Evolutionary conservation across 2,797 vertebrate genomes (phyloP), one percentile per base, ranked within the genome.

Genomic region (Pangasius mekongensis): DNA sequence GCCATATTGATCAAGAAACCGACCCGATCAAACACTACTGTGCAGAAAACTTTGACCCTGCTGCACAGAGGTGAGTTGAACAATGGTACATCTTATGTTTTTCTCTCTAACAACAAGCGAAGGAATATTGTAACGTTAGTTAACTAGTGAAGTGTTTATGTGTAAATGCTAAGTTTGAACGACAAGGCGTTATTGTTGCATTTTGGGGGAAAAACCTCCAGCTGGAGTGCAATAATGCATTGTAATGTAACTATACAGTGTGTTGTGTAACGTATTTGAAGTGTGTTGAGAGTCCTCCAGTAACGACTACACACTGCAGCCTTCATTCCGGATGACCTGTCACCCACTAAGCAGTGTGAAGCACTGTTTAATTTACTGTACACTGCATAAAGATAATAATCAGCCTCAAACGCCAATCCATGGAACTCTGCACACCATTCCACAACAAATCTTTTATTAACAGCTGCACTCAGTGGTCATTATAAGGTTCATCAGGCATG

Each of bases 31-130:
- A 66, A 43, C 3, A 60, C 47, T 56, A 22, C 18, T 36, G 47
- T 49, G 43, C 8, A 86, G 56, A 33, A 74, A 82, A 77, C 39
- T 67, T 83, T 80, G 82, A 66, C 39, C 66, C 77, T 73, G 22
- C 67, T 82, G 58, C 3, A 16, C 43, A 30, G 33, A 86, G 85
- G 88, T 89, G 77, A 82, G 33, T 5, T 20, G 30, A 58, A 62
- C 9, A 60, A 11, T 49, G 0, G 16, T 3, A 7, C 1, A 27
- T 3, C 6, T 39, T 58, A 8, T 43, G 39, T 14, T 84, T 67
- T 33, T 43, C 39, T 83, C 27, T 47, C 14, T n/a, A 82, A 82
- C 36, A 43, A 43, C 5, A 3, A 80, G 11, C 6, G 3, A 39
- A 7, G 6, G 13, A 16, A 43, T 14, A 27, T 27, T 82, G 36